Evolutionary conservation across 2,888 invertebrate species (phyloP).

Genomic region (Drosophila acutilabella): DNA sequence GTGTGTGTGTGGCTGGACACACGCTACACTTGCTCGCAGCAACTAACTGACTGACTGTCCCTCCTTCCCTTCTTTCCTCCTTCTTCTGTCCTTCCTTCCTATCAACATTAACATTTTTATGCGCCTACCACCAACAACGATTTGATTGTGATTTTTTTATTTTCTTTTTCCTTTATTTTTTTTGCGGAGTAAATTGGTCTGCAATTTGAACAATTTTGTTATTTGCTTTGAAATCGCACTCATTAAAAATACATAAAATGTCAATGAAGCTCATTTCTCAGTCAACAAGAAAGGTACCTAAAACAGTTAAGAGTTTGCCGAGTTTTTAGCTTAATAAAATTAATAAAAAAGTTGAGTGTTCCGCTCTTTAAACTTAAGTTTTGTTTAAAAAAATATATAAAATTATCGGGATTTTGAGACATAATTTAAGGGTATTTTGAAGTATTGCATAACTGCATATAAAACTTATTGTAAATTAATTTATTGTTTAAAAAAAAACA

Average conservation of each 20-base stretch:
- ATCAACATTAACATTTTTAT: conserved; percentile 58
- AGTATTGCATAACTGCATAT: too few relatives aligned
- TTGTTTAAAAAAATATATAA: too few relatives aligned
- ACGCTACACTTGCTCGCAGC: conserved; percentile 28
- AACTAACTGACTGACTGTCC: background rate
- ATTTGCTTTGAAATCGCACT: conserved; percentile 57
- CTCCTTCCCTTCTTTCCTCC: background rate
- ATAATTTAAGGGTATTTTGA: too few relatives aligned
- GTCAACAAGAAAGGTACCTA: background rate
- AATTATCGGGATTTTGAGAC: too few relatives aligned
- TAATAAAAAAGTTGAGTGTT: too few relatives aligned
- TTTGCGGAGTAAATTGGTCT: conserved; percentile 3
- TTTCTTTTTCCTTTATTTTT: background rate
- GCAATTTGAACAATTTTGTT: conserved; percentile 54
- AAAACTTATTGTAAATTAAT: too few relatives aligned
- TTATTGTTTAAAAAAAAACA: too few relatives aligned
- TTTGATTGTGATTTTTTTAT: background rate
- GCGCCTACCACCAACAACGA: conserved; percentile 68
- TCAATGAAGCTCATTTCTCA: conserved; percentile 74
- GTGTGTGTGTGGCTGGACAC: conserved; percentile 22
- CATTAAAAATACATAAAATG: conserved; percentile 78
- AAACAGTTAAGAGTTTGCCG: background rate
- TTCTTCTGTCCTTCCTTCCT: background rate
- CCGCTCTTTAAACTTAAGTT: too few relatives aligned
- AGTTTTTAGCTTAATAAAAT: too few relatives aligned